These are phyloP conservation scores for Lethenteron reissneri DNA, from an alignment of 2,113 vertebrate species.

Conservation along the genomic window DNA sequence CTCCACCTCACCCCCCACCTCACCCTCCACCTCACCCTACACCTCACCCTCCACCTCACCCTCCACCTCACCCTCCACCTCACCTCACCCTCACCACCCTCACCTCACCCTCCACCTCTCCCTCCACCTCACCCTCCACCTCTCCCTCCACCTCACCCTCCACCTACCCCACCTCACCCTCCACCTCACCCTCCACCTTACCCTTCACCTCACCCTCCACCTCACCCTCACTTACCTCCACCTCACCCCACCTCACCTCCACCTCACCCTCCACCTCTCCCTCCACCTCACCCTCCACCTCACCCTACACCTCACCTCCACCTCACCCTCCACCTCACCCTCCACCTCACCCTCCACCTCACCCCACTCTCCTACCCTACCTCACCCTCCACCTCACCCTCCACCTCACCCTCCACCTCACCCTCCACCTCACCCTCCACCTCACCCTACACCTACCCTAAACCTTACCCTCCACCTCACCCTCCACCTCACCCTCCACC, in stretches of 20 bases:
- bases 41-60: background rate
- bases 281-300: background rate
- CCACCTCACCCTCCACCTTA: background rate
- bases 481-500: background rate
- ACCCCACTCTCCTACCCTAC: background rate
- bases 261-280: background rate
- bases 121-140: background rate
- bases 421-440: background rate
- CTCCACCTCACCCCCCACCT: background rate
- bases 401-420: background rate
- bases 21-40: background rate
- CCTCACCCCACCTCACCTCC: background rate
- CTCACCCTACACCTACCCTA: too few species aligned
- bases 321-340: background rate
- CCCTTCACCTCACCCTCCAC: background rate
- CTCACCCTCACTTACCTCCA: background rate
- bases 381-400: background rate
- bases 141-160: background rate
- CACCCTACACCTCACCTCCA: background rate
- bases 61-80: background rate
- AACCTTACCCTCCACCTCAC: too few species aligned
- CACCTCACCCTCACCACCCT: background rate
- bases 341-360: background rate
- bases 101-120: background rate
- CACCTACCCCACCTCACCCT: background rate